These are phyloP conservation scores for Bagarius yarrelli DNA, from an alignment of 2,113 vertebrate species.

Conservation along the genomic window DNA sequence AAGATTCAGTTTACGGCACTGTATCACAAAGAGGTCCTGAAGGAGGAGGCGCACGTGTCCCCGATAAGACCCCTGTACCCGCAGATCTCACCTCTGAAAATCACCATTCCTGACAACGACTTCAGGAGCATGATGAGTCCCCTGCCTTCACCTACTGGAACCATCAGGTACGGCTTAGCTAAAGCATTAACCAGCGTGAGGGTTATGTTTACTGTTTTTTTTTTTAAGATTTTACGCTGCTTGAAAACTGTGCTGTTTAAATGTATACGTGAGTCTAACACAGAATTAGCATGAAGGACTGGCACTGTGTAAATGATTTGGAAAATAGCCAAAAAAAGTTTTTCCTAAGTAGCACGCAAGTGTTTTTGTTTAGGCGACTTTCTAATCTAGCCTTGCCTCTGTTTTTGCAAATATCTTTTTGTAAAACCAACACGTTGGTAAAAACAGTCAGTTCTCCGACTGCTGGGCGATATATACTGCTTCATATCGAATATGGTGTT, in stretches of 20 bases:
- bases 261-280: no score
- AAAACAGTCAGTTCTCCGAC: neutral
- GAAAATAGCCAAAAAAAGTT: neutral
- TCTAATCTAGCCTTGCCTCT: neutral
- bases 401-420: neutral
- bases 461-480: neutral
- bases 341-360: neutral
- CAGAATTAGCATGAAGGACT: neutral
- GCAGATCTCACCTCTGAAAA: constrained; percentile 94
- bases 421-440: neutral
- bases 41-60: constrained; percentile 78
- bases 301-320: neutral
- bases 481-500: no score
- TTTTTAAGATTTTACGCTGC: no score
- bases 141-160: constrained; percentile 92
- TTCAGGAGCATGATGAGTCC: constrained; percentile 86
- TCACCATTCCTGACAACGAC: constrained; percentile 96
- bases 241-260: no score
- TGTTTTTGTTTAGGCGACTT: neutral
- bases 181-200: neutral
- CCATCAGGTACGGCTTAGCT: constrained; percentile 81
- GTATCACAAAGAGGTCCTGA: constrained; percentile 76
- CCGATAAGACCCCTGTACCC: constrained; percentile 84
- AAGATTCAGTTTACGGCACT: constrained; percentile 94
- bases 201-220: neutral